A percentile compares a stretch with the other conserved stretches of the same genome.
phyloP scores from a whole-genome alignment of 2,113 vertebrate species.

The Corythoichthys haematopterus region DNA sequence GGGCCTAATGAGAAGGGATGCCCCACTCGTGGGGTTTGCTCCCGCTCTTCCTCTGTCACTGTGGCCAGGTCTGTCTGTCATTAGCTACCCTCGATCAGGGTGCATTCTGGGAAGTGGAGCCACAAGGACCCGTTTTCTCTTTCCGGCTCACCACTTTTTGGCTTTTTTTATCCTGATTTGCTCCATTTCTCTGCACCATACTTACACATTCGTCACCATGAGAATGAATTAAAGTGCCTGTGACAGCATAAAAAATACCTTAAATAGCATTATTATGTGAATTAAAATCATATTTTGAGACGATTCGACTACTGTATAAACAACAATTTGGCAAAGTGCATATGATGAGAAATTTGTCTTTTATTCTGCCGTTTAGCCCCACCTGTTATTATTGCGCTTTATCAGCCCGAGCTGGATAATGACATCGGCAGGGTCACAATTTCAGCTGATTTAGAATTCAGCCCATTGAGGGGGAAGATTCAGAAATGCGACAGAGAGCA shows the following conservation, averaged over 20 bases:
- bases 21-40: conserved; percentile 42
- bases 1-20: conserved; percentile 63
- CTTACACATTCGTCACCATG: conserved; percentile 31
- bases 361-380: background rate
- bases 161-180: conserved; percentile 32
- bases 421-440: no score
- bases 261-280: no score
- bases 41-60: conserved; percentile 56
- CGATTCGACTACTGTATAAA: no score
- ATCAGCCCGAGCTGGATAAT: no score
- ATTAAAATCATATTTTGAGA: no score
- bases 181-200: conserved; percentile 28
- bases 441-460: no score
- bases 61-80: conserved; percentile 64
- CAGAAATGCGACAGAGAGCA: no score
- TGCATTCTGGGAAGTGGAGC: conserved; percentile 65
- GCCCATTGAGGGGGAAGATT: no score
- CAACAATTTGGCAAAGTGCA: no score
- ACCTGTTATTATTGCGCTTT: no score
- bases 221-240: background rate
- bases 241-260: no score
- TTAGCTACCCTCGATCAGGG: conserved; percentile 65
- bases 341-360: background rate
- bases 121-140: conserved; percentile 56
- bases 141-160: conserved; percentile 49